phyloP scores from a whole-genome alignment of 2,113 vertebrate genomes.

The Phodopus roborovskii region DNA sequence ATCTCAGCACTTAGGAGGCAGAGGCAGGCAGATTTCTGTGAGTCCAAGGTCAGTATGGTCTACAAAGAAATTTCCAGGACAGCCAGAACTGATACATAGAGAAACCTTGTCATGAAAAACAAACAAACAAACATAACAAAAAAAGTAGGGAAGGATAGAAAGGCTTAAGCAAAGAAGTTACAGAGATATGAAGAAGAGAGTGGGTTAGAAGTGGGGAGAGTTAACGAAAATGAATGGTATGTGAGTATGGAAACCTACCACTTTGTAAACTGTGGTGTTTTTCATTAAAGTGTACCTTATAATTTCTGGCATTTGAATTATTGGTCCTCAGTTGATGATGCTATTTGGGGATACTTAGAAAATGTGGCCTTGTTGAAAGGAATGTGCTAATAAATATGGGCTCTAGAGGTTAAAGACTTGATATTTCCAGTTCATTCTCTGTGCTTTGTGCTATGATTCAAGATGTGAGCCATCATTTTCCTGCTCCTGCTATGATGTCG shows the following conservation, averaged over 20 bases:
- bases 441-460: neutral
- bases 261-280: neutral
- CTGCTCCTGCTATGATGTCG: neutral
- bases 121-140: too few relatives aligned
- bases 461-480: neutral
- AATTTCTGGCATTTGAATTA: neutral
- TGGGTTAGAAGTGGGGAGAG: neutral
- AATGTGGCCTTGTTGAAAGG: neutral
- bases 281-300: neutral
- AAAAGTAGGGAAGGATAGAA: neutral
- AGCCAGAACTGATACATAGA: neutral
- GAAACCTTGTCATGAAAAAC: neutral
- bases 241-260: neutral
- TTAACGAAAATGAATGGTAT: neutral
- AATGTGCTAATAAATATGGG: neutral
- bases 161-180: neutral
- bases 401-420: neutral
- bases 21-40: neutral
- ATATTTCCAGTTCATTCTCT: neutral
- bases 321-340: neutral
- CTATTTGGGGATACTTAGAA: neutral
- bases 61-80: neutral
- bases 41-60: neutral
- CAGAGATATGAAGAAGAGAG: neutral
- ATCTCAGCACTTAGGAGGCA: neutral